Evolutionary conservation across 53 echinoderm and acorn worm species (phyloP), one percentile per base, ranked within the genome.

Genomic region (Patiria pectinifera): DNA sequence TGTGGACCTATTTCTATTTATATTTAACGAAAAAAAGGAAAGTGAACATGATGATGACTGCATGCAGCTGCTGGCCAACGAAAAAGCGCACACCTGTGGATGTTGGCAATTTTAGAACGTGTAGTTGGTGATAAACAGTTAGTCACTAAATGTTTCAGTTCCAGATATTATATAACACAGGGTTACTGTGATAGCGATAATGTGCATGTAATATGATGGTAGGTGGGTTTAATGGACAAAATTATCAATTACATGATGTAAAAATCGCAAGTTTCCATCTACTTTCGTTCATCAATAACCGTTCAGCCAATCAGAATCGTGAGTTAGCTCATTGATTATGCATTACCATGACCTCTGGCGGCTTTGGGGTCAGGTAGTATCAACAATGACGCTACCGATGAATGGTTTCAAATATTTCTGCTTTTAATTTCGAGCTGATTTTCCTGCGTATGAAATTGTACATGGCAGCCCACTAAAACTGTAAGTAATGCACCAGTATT

Each of bases 361-460:
- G 48, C 12, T 66, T 81, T n/a, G 80, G 49, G 90, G 90, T 90
- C 90, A 90, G 43, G 48, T 15, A 69, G 60, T 69, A 90, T 90
- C 80, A 90, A 90, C 90, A 90, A 90, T 81, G 80, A 35, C 45
- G 24, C 53, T 89, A 43, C 22, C 18, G 80, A 48, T 48, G 90
- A 90, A 90, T 45, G 90, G 62, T n/a, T 90, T 90, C 90, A 81
- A 90, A 90, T 90, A 80, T 90, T 90, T 90, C 47, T 7, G 69
- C 19, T 6, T 25, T n/a, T 63, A 78, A 78, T 71, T 71, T 23
- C 12, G 46, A 10, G 45, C 43, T 19, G 69, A 25, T 85, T 83
- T 35, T 35, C 18, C 62, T 69, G 66, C 19, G 70, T 13, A 8
- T 79, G 44, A 23, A 59, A 63, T 85, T 63, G 5, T 59, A 11